These are phyloP conservation scores for Machaerirhynchus nigripectus DNA, from an alignment of 2,113 vertebrate genomes.

Conservation along the genomic window DNA sequence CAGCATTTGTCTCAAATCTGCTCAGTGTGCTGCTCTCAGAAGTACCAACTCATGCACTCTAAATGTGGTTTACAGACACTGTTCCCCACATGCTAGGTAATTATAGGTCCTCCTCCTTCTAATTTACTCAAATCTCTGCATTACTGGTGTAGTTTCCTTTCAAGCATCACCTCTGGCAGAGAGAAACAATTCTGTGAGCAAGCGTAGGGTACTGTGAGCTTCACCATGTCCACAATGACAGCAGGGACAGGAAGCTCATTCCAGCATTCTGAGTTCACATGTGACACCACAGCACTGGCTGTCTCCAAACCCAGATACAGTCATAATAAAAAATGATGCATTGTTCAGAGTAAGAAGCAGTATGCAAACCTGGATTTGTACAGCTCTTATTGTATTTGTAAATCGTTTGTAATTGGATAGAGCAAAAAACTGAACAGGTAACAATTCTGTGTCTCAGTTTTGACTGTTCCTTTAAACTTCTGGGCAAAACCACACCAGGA, in stretches of 20 bases:
- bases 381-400: background rate
- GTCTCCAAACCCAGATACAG: background rate
- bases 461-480: background rate
- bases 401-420: background rate
- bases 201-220: background rate
- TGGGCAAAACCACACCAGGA: background rate
- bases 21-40: background rate
- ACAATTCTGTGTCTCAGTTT: background rate
- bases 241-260: background rate
- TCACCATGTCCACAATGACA: accelerated
- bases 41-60: background rate
- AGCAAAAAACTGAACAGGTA: background rate
- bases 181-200: accelerated
- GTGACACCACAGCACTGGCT: background rate
- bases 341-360: background rate
- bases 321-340: background rate
- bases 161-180: background rate
- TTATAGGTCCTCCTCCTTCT: background rate
- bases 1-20: background rate
- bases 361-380: background rate
- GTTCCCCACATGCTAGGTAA: background rate
- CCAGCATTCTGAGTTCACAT: background rate
- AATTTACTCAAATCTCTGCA: background rate
- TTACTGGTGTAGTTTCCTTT: background rate
- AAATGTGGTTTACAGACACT: background rate